Percentiles rank a stretch among this genome's conserved stretches.
These are phyloP conservation scores for Puffinus mauretanicus DNA, from an alignment of 2,113 vertebrate species.

Conservation along the genomic window DNA sequence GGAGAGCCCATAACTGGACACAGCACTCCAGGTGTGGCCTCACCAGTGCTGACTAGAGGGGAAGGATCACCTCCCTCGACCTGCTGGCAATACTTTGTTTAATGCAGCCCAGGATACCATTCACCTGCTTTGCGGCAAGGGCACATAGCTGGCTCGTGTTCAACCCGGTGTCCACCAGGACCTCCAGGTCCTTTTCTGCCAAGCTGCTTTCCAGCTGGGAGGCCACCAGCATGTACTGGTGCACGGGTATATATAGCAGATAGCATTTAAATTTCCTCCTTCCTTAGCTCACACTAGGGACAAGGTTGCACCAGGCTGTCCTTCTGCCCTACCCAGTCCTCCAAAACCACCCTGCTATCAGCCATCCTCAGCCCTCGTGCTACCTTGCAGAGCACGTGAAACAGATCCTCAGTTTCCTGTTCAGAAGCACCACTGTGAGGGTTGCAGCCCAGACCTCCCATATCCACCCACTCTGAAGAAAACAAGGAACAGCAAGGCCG, in stretches of 20 bases:
- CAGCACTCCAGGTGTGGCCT: neutral
- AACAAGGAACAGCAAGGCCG: neutral
- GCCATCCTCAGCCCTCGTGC: neutral
- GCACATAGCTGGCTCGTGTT: neutral
- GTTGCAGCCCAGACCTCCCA: neutral
- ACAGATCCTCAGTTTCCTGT: neutral
- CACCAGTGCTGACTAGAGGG: neutral
- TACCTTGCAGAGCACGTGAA: neutral
- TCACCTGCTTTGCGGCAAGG: neutral
- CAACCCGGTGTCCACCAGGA: neutral
- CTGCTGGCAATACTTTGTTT: neutral
- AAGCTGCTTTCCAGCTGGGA: neutral
- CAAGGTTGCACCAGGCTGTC: neutral
- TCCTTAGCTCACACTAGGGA: neutral
- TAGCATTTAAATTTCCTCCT: neutral
- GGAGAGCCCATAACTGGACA: neutral
- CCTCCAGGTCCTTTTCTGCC: neutral
- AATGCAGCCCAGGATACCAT: neutral
- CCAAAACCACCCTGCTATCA: neutral
- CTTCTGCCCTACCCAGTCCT: neutral
- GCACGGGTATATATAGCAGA: neutral
- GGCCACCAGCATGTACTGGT: neutral
- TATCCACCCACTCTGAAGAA: neutral
- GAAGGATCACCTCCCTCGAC: neutral
- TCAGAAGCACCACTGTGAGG: neutral